Evolutionary conservation across 2,797 vertebrate species (phyloP).

Genomic region (Pagetopsis macropterus): DNA sequence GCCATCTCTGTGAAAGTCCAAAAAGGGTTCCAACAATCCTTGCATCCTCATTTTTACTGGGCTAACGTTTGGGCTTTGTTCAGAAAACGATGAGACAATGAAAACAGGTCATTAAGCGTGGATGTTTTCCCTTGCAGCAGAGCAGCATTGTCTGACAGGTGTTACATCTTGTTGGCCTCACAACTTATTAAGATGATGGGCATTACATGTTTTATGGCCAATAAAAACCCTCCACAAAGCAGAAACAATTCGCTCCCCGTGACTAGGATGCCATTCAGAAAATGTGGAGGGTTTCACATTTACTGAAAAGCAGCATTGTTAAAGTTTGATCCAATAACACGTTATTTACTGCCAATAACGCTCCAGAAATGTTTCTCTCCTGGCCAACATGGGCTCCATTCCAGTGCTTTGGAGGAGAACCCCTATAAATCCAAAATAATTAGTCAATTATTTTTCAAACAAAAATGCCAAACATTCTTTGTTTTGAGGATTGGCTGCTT

Average conservation of each 20-base stretch:
- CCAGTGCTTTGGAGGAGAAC: constrained; percentile 4
- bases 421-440: not conserved
- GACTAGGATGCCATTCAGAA: constrained; percentile 47
- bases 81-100: constrained; percentile 59
- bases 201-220: constrained; percentile 43
- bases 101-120: constrained; percentile 57
- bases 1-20: constrained; percentile 15
- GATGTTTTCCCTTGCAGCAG: constrained; percentile 26
- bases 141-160: constrained; percentile 24
- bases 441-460: not conserved
- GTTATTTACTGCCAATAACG: not conserved
- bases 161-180: constrained; percentile 26
- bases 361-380: not conserved
- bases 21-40: constrained; percentile 21
- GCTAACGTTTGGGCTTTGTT: constrained; percentile 42
- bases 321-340: constrained; percentile 25
- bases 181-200: constrained; percentile 35
- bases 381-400: not conserved
- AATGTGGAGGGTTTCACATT: constrained; percentile 37
- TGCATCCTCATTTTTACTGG: constrained; percentile 35
- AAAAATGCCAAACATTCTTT: not conserved
- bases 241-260: constrained; percentile 49
- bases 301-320: constrained; percentile 52
- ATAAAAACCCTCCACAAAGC: constrained; percentile 53
- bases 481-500: not conserved